Percentiles rank a stretch among this genome's conserved stretches.
phyloP scores from a whole-genome alignment of 2,888 invertebrate species.

The Pristionchus entomophagus region DNA sequence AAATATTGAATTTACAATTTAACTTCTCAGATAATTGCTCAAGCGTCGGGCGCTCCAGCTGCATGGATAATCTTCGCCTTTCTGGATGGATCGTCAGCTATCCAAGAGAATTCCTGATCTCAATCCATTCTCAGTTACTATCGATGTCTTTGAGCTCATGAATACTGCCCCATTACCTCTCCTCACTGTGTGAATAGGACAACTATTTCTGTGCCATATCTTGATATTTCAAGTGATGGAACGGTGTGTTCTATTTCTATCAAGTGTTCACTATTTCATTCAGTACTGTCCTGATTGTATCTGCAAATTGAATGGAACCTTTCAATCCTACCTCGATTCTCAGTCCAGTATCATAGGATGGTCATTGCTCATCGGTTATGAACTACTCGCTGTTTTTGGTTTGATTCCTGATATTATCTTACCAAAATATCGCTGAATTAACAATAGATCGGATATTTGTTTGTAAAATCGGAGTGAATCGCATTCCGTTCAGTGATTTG shows the following conservation, averaged over 20 bases:
- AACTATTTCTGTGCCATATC: neutral
- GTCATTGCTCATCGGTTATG: conserved; percentile 60
- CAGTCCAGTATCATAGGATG: conserved; percentile 69
- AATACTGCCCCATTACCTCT: conserved; percentile 60
- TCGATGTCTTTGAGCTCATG: conserved; percentile 61
- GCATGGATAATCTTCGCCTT: conserved; percentile 72
- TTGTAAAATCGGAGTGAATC: neutral
- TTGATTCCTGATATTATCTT: no score
- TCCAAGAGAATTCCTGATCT: neutral
- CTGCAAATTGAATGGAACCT: conserved; percentile 59
- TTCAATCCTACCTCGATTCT: conserved; percentile 62
- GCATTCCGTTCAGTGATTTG: conserved; percentile 57
- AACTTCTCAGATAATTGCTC: conserved; percentile 56
- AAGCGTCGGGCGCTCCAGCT: conserved; percentile 65
- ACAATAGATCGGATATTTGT: no score
- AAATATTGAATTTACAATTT: neutral
- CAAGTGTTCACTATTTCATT: neutral
- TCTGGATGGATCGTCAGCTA: conserved; percentile 63
- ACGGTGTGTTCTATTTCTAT: no score
- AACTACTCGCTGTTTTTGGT: conserved; percentile 60
- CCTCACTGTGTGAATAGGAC: conserved; percentile 56
- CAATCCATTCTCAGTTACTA: conserved; percentile 57
- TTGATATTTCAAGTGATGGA: neutral
- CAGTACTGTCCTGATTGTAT: conserved; percentile 68
- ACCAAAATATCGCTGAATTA: no score